Evolutionary conservation across 2,888 invertebrate species (phyloP).

Genomic region (Hymenopus coronatus): DNA sequence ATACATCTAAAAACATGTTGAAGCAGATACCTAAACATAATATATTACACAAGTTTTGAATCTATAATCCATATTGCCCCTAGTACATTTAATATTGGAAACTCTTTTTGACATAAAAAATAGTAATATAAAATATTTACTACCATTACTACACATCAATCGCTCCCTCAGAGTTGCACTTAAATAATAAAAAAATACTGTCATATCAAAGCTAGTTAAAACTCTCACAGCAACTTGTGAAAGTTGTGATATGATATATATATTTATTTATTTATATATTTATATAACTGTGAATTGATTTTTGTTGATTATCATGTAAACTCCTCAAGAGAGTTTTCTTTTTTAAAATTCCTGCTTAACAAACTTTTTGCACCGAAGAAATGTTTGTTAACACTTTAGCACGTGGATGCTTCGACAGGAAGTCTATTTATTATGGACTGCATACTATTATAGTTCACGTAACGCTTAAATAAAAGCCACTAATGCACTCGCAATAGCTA

Average conservation of each 20-base stretch:
- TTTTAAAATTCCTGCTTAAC: background rate
- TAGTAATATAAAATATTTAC: constrained; percentile 13
- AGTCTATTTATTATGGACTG: background rate
- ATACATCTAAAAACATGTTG: background rate
- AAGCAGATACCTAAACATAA: background rate
- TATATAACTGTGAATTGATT: background rate
- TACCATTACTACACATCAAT: constrained; percentile 6
- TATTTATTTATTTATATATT: background rate
- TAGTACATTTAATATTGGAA: background rate
- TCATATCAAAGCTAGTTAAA: constrained; percentile 8
- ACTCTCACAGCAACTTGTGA: background rate
- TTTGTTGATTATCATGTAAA: background rate
- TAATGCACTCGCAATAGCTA: background rate
- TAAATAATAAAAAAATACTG: constrained; percentile 15
- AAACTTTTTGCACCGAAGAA: background rate
- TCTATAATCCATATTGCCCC: background rate
- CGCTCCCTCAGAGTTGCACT: background rate
- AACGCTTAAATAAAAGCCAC: background rate
- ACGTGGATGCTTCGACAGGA: background rate
- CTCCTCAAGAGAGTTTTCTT: background rate
- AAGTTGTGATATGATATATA: constrained; percentile 3
- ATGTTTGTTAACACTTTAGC: background rate
- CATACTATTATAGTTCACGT: background rate
- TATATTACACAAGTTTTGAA: background rate
- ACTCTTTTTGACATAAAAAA: constrained; percentile 9